A percentile compares a stretch with the other conserved stretches of the same genome.
Conservation (phyloP, 2,888 invertebrate genomes). For the Hypolimnas misippus region DNA sequence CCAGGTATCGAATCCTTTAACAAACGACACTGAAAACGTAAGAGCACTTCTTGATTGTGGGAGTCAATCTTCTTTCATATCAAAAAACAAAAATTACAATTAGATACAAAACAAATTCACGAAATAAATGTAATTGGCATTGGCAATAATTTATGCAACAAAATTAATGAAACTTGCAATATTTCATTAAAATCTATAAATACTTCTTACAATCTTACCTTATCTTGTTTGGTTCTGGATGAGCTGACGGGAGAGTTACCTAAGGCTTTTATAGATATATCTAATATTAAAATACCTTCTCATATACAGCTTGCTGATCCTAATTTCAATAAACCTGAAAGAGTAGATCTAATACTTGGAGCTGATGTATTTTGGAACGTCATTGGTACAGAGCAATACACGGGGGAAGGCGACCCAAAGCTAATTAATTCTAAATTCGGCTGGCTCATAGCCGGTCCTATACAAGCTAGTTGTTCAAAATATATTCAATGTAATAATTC, state of each 20-base stretch:
- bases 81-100: conserved; percentile 1
- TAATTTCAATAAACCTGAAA: neutral
- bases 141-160: neutral
- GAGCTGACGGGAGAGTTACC: conserved; percentile 19
- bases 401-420: too few species aligned
- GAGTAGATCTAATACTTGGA: neutral
- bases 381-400: too few species aligned
- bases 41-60: neutral
- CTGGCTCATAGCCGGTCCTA: too few species aligned
- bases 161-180: neutral
- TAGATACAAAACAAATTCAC: conserved; percentile 8
- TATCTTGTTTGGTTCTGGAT: conserved; percentile 11
- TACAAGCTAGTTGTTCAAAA: too few species aligned
- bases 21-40: neutral
- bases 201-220: conserved; percentile 10
- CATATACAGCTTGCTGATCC: conserved; percentile 5
- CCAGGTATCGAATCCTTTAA: conserved; percentile 2
- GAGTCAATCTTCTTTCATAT: conserved; percentile 12
- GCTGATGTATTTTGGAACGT: neutral
- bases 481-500: too few species aligned
- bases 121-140: conserved; percentile 4
- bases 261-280: conserved; percentile 6
- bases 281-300: neutral
- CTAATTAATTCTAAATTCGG: too few species aligned
- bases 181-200: conserved; percentile 10